Base-by-base conservation (phyloP, 1,140 invertebrate species). In the Hyles vespertilio region DNA sequence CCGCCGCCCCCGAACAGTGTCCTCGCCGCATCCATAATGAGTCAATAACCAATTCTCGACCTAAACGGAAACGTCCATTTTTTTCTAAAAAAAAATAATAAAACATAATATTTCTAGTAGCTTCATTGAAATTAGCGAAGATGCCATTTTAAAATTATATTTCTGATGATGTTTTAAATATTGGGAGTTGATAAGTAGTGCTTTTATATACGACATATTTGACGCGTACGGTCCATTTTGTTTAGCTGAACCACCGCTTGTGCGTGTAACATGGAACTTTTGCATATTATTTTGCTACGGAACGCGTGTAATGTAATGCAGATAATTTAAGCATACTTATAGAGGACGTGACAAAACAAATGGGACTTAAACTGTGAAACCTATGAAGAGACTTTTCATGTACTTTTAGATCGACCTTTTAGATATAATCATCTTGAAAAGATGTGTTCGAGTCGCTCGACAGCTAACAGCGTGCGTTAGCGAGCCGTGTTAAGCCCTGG, bases 21-120 rank as follows among this genome's bases (percentile, higher is more conserved):
- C 70, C 79, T 74, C 62, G 75, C 73, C 73, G 67, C 67, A 84
- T 82, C 83, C 84, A 77, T 69, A 47, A 70, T 75, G 69, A 75
- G 36, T 83, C 72, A 80, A 77, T 75, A 78, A 77, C 74, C 77
- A 74, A 80, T 72, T 80, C 72, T 86, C 84, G 85, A 88, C 85
- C 85, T 88, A 87, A 85, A 87, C 81, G 72, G 63, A 88, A 82
- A 88, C 85, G 85, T 88, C 85, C 85, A 88, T 87, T 88, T 88
- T 87, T 85, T 83, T 88, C 79, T 83, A 81, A 80, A 83, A 48
- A 48, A 34, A 34, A 52, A 52, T 5, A 11, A 12, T 77, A 72
- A 54, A 56, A 64, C 50, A 66, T 67, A 72, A 75, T 70, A 83
- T 83, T 84, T 86, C 79, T 84, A 88, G 81, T 85, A 84, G 80